Evolutionary conservation across 2,113 vertebrate species (phyloP).

Genomic region (Erythrolamprus reginae): DNA sequence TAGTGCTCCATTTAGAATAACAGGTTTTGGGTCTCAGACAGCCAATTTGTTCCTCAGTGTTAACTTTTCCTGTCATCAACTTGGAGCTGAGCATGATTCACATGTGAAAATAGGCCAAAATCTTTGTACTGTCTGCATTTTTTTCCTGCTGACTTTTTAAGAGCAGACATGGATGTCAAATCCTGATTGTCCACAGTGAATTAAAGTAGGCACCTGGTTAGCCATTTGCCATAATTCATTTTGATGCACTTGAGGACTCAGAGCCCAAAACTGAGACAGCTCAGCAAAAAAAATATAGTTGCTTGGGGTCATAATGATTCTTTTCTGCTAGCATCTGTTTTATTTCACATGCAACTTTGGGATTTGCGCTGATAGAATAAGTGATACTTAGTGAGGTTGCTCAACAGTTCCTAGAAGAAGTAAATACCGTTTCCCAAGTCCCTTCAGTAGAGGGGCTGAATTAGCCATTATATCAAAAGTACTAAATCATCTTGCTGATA

Average conservation of each 20-base stretch:
- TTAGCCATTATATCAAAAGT: background rate
- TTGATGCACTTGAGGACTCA: background rate
- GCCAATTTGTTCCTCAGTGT: background rate
- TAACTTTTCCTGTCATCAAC: background rate
- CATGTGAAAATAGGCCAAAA: background rate
- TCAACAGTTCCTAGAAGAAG: background rate
- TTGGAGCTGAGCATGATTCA: background rate
- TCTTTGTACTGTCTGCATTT: background rate
- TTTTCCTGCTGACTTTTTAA: background rate
- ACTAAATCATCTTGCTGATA: constrained; percentile 10
- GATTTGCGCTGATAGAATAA: background rate
- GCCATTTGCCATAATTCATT: background rate
- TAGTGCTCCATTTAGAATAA: background rate
- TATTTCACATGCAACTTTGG: background rate
- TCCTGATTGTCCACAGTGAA: background rate
- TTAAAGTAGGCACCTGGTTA: background rate
- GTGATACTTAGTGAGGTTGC: background rate
- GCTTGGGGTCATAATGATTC: background rate
- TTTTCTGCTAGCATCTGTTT: background rate
- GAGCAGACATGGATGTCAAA: background rate
- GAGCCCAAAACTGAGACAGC: background rate
- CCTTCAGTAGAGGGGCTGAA: background rate
- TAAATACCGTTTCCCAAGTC: background rate
- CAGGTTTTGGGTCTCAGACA: background rate
- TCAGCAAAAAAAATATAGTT: background rate